phyloP scores from a whole-genome alignment of 1,140 invertebrate species.

The Papilio aristodemus region DNA sequence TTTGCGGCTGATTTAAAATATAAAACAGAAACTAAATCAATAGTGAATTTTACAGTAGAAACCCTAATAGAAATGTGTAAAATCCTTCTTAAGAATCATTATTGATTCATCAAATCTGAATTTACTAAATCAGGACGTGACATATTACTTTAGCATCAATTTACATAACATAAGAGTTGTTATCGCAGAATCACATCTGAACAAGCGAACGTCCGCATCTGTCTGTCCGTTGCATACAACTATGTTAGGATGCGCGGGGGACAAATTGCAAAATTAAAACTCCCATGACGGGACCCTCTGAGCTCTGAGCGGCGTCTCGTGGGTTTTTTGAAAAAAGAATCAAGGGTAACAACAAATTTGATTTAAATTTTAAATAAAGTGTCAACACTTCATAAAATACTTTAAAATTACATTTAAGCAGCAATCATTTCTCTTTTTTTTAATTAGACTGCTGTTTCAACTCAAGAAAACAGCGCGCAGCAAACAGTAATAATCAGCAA shows the following conservation, averaged over 20 bases:
- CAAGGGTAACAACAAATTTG: slow-evolving; percentile 24
- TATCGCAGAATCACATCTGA: slow-evolving; percentile 26
- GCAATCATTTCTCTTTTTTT: too few species aligned
- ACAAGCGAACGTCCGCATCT: slow-evolving; percentile 37
- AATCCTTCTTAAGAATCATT: background rate
- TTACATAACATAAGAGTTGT: slow-evolving; percentile 12
- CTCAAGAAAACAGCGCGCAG: too few species aligned
- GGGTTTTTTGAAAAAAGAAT: slow-evolving; percentile 4
- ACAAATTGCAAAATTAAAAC: slow-evolving; percentile 70
- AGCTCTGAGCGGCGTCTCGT: slow-evolving; percentile 38
- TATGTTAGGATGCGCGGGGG: slow-evolving; percentile 37
- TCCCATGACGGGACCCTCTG: slow-evolving; percentile 57
- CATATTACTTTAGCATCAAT: background rate
- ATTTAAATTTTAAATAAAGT: slow-evolving; percentile 14
- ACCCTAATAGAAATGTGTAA: too few species aligned
- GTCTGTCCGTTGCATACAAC: slow-evolving; percentile 38
- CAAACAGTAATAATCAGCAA: too few species aligned
- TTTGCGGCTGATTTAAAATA: too few species aligned
- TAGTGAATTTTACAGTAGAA: too few species aligned
- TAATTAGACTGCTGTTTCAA: too few species aligned
- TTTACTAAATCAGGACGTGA: slow-evolving; percentile 13
- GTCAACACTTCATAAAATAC: slow-evolving; percentile 2
- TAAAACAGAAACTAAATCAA: too few species aligned
- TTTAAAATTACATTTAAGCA: background rate
- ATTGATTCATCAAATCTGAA: slow-evolving; percentile 20